These are phyloP conservation scores for Hippocampus comes DNA, from an alignment of 2,113 vertebrate genomes.

Conservation along the genomic window DNA sequence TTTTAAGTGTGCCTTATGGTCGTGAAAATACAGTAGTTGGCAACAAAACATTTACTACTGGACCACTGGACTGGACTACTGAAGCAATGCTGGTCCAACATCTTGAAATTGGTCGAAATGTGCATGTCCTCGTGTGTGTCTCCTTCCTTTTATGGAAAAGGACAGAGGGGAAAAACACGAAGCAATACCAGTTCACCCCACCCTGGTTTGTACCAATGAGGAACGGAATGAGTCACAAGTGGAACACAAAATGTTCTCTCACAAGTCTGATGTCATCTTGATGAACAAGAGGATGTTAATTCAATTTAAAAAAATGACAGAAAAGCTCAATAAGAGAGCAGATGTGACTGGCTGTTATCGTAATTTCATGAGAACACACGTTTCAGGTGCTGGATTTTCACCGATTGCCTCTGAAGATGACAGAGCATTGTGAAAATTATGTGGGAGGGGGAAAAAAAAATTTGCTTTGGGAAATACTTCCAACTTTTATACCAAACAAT, in stretches of 20 bases:
- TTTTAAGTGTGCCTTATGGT: not conserved
- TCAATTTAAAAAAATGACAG: not conserved
- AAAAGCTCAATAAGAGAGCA: not conserved
- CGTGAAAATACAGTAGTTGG: slow-evolving; percentile 13
- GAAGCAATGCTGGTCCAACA: not conserved
- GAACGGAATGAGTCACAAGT: slow-evolving; percentile 56
- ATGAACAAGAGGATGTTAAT: slow-evolving; percentile 14
- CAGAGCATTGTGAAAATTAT: no score
- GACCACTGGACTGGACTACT: slow-evolving; percentile 15
- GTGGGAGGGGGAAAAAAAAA: no score
- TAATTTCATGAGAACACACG: no score
- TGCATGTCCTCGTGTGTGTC: not conserved
- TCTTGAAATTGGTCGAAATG: not conserved
- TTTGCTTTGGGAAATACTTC: no score
- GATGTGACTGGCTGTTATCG: not conserved
- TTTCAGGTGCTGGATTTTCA: no score
- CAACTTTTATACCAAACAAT: no score
- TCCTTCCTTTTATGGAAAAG: slow-evolving; percentile 24
- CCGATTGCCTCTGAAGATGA: no score
- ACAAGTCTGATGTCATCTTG: slow-evolving; percentile 27
- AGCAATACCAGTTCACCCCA: slow-evolving; percentile 34
- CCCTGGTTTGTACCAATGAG: slow-evolving; percentile 44
- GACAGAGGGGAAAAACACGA: slow-evolving; percentile 14
- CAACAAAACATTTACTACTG: slow-evolving; percentile 36
- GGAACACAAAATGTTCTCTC: slow-evolving; percentile 56